A percentile compares a stretch with the other conserved stretches of the same genome.
Evolutionary conservation across 2,797 vertebrate species (phyloP).

Genomic region (Eleutherodactylus coqui): DNA sequence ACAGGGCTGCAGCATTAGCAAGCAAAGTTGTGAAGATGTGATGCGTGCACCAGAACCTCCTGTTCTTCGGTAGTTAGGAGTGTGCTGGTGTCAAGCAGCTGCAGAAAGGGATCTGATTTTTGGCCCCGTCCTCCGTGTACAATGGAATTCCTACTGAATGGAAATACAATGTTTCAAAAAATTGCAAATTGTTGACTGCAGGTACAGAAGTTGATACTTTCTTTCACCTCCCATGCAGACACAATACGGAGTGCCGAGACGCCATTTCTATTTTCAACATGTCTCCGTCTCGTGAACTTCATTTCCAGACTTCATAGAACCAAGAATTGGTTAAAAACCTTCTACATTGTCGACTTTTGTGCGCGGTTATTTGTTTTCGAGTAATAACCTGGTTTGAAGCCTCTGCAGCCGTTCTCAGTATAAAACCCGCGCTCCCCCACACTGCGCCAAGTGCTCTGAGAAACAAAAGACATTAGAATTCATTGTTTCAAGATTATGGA

Average conservation of each 20-base stretch:
- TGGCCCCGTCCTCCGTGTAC: neutral
- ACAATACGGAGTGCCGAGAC: neutral
- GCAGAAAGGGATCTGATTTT: neutral
- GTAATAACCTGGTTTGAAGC: slow-evolving; percentile 45
- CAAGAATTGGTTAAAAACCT: slow-evolving; percentile 31
- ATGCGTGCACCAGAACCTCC: neutral
- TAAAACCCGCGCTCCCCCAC: slow-evolving; percentile 70
- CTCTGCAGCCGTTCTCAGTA: slow-evolving; percentile 49
- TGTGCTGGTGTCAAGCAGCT: neutral
- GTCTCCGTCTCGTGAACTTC: neutral
- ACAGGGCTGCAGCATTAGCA: neutral
- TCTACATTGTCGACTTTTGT: neutral
- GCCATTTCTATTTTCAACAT: neutral
- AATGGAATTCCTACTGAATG: neutral
- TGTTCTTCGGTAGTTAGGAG: neutral
- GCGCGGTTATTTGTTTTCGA: slow-evolving; percentile 34
- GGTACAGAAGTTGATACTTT: neutral
- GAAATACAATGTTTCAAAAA: neutral
- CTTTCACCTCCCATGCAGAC: neutral
- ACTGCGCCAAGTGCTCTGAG: slow-evolving; percentile 68
- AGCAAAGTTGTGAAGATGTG: neutral
- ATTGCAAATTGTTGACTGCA: neutral
- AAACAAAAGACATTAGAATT: slow-evolving; percentile 76
- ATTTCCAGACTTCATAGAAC: neutral
- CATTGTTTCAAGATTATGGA: slow-evolving; percentile 77